Percentiles rank a stretch among this genome's conserved stretches.
Evolutionary conservation across 1,140 invertebrate genomes (phyloP).

Genomic region (Adoxophyes honmai): DNA sequence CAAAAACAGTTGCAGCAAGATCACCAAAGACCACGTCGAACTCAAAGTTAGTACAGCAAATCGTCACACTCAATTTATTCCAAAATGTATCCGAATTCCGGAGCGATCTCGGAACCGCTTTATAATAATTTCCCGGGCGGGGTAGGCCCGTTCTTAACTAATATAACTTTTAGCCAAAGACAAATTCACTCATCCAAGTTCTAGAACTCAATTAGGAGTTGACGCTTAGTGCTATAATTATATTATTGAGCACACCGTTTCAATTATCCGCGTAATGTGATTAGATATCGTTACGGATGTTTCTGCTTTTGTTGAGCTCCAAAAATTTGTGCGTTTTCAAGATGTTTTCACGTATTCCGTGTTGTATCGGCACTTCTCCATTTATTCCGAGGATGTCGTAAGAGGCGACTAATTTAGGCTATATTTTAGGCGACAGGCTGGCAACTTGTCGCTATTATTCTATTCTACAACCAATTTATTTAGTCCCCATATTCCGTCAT

Average conservation of each 20-base stretch:
- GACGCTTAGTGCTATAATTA: conserved; percentile 6
- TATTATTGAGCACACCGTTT: conserved; percentile 9
- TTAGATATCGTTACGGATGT: background rate
- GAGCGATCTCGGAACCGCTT: conserved; percentile 2
- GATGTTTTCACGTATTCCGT: no score
- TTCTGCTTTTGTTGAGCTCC: no score
- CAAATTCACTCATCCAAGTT: conserved; percentile 14
- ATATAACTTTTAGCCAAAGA: conserved; percentile 14
- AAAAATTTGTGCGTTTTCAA: no score
- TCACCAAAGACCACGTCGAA: background rate
- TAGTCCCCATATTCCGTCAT: no score
- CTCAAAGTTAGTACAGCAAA: background rate
- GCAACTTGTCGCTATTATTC: no score
- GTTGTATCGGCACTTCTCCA: no score
- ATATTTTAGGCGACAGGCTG: no score
- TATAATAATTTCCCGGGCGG: conserved; percentile 11
- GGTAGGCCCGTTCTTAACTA: conserved; percentile 11
- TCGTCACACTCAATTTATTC: conserved; percentile 4
- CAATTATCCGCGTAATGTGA: background rate
- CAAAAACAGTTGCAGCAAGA: no score
- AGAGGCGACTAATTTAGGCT: no score
- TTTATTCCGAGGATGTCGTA: no score
- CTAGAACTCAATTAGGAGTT: conserved; percentile 1
- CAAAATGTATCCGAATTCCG: conserved; percentile 11
- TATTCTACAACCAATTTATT: no score